Evolutionary conservation across 1,140 invertebrate genomes (phyloP), one percentile per base, ranked within the genome.

Genomic region (Calycopis cecrops): DNA sequence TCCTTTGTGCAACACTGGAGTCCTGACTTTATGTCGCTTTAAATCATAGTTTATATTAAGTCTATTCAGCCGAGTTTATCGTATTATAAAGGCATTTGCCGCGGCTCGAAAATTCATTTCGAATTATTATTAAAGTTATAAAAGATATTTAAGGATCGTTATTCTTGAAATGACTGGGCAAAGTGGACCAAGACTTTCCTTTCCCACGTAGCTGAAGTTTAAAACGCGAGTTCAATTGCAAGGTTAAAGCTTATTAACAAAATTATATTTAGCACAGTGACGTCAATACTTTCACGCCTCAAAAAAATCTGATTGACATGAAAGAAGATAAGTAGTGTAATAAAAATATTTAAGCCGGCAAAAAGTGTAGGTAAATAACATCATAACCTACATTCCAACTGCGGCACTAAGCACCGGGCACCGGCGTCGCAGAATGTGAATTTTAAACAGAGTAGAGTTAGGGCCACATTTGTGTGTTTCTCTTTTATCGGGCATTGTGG

Each of bases 331-430:
- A 77, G 71, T 73, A 85, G 83, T 85, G 71, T 77, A 69, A 77
- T 79, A 82, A 86, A 67, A 87, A 84, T 76, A n/a, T 62, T 76
- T 70, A 65, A 64, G 68, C 69, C 55, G 61, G 70, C 74, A 83
- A 85, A 85, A 85, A 78, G 65, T 71, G 62, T 68, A 65, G 65
- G 79, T 74, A 81, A 79, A 76, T 87, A 85, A 79, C 81, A 85
- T 85, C 73, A 82, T 87, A 87, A 87, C 84, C 84, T 85, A 85
- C 76, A 87, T 87, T 80, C 79, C 81, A 68, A 67, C 71, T 71
- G 71, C 73, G 66, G 68, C 65, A 68, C 57, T 65, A 62, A 68
- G 69, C 21, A 67, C 65, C 69, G 63, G 62, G 67, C 65, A 60
- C 61, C 35, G 48, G 60, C 64, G 62, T 60, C 69, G 62, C 66